These are phyloP conservation scores for Callospermophilus lateralis DNA, from an alignment of 2,113 vertebrate species.

Conservation along the genomic window DNA sequence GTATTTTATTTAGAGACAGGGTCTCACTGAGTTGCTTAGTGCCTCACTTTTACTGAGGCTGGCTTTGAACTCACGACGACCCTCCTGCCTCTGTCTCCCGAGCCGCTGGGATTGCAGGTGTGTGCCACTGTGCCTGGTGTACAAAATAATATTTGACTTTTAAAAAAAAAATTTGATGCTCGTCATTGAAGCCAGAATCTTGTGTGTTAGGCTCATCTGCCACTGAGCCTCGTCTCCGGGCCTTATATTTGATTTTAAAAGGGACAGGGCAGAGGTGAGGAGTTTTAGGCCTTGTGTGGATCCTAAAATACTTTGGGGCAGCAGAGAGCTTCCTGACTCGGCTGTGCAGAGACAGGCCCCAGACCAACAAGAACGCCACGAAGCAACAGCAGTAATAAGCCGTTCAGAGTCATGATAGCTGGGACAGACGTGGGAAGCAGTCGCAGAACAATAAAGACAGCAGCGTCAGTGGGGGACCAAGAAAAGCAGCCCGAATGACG, in stretches of 20 bases:
- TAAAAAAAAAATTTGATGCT: no score
- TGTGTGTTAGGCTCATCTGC: no score
- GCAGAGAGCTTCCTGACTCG: neutral
- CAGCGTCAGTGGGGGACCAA: neutral
- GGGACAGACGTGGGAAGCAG: neutral
- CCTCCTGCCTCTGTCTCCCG: neutral
- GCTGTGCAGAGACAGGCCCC: neutral
- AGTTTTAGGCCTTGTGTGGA: fast-evolving
- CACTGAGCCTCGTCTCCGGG: no score
- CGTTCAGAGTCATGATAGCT: neutral
- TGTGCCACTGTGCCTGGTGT: no score
- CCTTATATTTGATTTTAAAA: neutral
- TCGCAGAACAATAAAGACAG: neutral
- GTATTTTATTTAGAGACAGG: neutral
- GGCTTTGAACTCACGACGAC: neutral
- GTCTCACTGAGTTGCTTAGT: neutral
- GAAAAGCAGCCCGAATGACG: neutral
- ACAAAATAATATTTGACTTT: no score
- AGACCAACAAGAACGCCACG: neutral
- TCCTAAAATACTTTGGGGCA: neutral
- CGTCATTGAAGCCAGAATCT: no score
- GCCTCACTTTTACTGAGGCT: neutral
- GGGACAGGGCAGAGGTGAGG: neutral
- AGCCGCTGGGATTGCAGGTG: neutral
- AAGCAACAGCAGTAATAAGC: neutral